Conservation (phyloP, 1,140 invertebrate genomes). For the Amphibalanus amphitrite region DNA sequence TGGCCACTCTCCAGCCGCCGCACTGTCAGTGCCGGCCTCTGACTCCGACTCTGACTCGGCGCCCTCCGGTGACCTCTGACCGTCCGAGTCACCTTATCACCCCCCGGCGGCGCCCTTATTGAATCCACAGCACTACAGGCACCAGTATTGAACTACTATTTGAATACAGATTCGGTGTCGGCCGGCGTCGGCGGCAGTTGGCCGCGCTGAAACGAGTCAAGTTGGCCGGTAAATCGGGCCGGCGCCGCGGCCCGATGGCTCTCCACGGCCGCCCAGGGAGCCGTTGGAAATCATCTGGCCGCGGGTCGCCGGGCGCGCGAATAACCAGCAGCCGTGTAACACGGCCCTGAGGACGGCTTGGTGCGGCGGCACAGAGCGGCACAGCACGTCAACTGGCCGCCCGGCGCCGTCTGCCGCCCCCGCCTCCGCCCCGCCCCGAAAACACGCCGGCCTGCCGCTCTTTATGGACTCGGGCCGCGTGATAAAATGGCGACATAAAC, state of each 20-base stretch:
- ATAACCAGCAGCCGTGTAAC: not conserved
- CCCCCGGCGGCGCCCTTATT: not conserved
- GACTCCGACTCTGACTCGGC: no score
- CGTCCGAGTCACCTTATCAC: not conserved
- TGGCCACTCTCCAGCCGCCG: no score
- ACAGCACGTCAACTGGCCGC: not conserved
- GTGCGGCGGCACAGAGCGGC: no score
- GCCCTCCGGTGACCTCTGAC: no score
- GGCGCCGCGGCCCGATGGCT: not conserved
- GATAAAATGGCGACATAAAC: conserved; percentile 1
- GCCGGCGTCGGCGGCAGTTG: not conserved
- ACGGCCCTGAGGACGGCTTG: not conserved
- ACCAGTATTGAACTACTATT: not conserved
- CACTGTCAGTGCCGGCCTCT: no score
- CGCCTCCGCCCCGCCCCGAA: no score
- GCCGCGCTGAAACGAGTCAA: not conserved
- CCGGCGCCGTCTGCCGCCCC: no score
- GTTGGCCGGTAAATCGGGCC: not conserved
- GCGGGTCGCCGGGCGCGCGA: not conserved
- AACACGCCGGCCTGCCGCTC: no score
- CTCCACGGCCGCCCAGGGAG: not conserved
- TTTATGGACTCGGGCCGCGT: not conserved
- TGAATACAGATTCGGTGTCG: not conserved
- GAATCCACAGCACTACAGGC: not conserved
- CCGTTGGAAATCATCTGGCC: not conserved